Conservation (phyloP, 2,113 vertebrate genomes). For the Amphiprion percula region DNA sequence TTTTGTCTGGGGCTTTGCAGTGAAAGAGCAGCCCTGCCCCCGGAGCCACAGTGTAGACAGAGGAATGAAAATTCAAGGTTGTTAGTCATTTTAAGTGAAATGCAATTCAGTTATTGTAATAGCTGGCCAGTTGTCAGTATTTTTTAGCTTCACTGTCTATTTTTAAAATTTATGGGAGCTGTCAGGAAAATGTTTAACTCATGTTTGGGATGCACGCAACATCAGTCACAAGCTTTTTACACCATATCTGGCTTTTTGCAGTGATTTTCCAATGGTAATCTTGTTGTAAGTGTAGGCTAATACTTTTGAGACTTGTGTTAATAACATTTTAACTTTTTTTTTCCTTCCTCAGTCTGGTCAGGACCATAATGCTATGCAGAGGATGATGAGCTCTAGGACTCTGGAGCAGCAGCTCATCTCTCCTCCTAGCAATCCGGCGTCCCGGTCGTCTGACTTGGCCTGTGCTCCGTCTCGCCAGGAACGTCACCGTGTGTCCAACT, state of each 20-base stretch:
- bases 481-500: constrained; percentile 95
- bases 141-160: neutral
- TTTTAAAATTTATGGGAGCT: too few species aligned
- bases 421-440: constrained; percentile 89
- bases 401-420: constrained; percentile 96
- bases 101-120: neutral
- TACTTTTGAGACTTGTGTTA: too few species aligned
- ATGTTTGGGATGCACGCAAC: too few species aligned
- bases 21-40: constrained; percentile 19
- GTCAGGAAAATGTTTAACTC: too few species aligned
- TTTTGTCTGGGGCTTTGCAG: neutral
- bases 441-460: constrained; percentile 90
- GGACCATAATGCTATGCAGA: constrained; percentile 91
- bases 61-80: constrained; percentile 27
- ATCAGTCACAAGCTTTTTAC: too few species aligned
- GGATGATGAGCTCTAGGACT: constrained; percentile 91
- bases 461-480: constrained; percentile 94
- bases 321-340: neutral
- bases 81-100: neutral
- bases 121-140: neutral
- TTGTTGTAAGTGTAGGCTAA: too few species aligned
- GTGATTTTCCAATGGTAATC: too few species aligned
- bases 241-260: too few species aligned
- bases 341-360: constrained; percentile 72
- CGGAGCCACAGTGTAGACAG: neutral